These are phyloP conservation scores for Pogoniulus pusillus DNA, from an alignment of 2,797 vertebrate genomes.

Conservation along the genomic window DNA sequence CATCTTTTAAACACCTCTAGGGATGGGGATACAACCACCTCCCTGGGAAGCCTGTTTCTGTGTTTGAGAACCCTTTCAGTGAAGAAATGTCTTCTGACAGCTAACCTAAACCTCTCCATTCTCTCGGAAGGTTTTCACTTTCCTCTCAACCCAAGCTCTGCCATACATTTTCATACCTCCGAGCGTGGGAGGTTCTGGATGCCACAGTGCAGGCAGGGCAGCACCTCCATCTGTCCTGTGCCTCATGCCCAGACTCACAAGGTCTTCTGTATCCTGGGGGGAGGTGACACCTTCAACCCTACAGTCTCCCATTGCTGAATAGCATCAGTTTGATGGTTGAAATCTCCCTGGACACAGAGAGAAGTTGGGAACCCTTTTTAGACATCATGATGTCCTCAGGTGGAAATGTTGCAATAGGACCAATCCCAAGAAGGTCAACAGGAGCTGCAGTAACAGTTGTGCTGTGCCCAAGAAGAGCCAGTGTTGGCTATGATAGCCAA, in stretches of 20 bases:
- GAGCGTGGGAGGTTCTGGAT: background rate
- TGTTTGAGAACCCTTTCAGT: too few species aligned
- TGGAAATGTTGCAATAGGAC: background rate
- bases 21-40: too few species aligned
- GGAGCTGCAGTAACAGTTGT: background rate
- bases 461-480: background rate
- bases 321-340: background rate
- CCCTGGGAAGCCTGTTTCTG: too few species aligned
- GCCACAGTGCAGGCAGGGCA: background rate
- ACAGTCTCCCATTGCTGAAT: background rate
- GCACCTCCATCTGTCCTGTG: background rate
- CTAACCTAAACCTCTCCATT: background rate
- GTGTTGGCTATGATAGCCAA: background rate
- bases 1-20: too few species aligned
- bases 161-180: background rate
- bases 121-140: background rate
- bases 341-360: background rate
- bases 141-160: constrained; percentile 13
- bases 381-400: background rate
- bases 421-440: background rate
- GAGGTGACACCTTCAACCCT: background rate
- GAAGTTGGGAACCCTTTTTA: background rate
- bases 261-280: background rate
- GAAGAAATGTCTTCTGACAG: too few species aligned
- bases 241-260: background rate